A percentile compares a stretch with the other conserved stretches of the same genome.
phyloP scores from a whole-genome alignment of 2,797 vertebrate genomes.

The Silurus lanzhouensis region DNA sequence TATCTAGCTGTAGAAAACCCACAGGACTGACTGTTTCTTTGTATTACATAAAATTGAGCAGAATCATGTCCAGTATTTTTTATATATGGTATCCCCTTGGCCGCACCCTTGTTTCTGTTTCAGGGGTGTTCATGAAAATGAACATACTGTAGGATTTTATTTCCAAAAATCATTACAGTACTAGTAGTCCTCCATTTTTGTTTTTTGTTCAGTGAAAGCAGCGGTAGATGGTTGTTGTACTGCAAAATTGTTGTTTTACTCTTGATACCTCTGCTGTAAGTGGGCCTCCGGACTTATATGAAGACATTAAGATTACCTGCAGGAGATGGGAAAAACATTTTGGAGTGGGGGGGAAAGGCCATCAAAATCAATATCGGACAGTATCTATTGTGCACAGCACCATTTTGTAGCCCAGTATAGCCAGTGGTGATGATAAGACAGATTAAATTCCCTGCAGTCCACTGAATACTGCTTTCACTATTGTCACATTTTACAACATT shows the following conservation, averaged over 20 bases:
- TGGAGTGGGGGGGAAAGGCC: conserved; percentile 51
- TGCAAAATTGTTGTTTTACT: conserved; percentile 63
- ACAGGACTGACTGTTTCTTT: neutral
- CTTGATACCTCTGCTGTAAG: conserved; percentile 84
- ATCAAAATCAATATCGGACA: conserved; percentile 70
- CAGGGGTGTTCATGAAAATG: neutral
- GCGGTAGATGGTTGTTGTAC: conserved; percentile 72
- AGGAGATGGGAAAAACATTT: conserved; percentile 66
- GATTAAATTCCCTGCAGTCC: conserved; percentile 49
- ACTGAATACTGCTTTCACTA: conserved; percentile 48
- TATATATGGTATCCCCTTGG: neutral
- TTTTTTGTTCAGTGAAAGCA: conserved; percentile 77
- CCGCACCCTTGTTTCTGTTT: neutral
- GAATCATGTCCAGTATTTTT: neutral
- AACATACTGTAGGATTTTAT: neutral
- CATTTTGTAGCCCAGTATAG: conserved; percentile 52
- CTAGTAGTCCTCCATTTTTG: conserved; percentile 70
- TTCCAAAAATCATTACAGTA: conserved; percentile 76
- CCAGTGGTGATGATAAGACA: conserved; percentile 58
- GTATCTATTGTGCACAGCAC: conserved; percentile 57
- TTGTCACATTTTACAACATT: conserved; percentile 53
- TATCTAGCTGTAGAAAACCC: neutral
- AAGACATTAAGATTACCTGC: conserved; percentile 72
- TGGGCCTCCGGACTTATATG: conserved; percentile 79
- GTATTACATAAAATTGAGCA: neutral